Conservation (phyloP, 1,140 invertebrate species). For the Bombus waltoni region DNA sequence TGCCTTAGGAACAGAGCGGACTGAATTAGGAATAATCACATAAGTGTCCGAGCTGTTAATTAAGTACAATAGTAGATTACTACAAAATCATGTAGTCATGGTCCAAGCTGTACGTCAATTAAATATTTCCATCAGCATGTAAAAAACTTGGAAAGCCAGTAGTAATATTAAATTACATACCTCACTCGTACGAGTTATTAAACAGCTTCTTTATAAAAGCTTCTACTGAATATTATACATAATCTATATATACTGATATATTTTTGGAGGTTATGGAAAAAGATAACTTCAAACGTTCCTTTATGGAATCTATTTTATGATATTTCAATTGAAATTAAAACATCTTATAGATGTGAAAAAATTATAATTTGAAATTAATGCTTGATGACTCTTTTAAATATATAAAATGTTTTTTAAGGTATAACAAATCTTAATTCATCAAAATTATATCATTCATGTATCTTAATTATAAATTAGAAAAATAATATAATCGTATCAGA, state of each 20-base stretch:
- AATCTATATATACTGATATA: neutral
- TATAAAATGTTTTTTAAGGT: neutral
- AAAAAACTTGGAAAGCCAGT: conserved; percentile 23
- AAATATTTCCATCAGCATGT: conserved; percentile 36
- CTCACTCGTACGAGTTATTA: conserved; percentile 39
- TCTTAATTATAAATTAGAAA: neutral
- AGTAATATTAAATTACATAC: conserved; percentile 37
- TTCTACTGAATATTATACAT: neutral
- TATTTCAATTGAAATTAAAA: neutral
- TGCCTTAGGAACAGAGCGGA: conserved; percentile 55
- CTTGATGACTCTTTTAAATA: neutral
- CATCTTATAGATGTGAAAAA: neutral
- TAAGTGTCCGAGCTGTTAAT: conserved; percentile 48
- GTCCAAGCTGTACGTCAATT: conserved; percentile 40
- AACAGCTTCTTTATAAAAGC: conserved; percentile 5
- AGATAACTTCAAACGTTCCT: neutral
- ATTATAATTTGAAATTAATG: neutral
- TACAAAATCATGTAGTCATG: conserved; percentile 22
- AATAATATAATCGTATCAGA: neutral
- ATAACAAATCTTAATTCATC: neutral
- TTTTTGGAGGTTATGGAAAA: neutral
- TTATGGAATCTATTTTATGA: neutral
- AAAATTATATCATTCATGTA: neutral
- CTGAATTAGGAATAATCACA: conserved; percentile 57
- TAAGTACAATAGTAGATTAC: conserved; percentile 39